A percentile compares a stretch with the other conserved stretches of the same genome.
These are phyloP conservation scores for Enteromius trimaculatus DNA, from an alignment of 2,797 vertebrate genomes.

Conservation along the genomic window DNA sequence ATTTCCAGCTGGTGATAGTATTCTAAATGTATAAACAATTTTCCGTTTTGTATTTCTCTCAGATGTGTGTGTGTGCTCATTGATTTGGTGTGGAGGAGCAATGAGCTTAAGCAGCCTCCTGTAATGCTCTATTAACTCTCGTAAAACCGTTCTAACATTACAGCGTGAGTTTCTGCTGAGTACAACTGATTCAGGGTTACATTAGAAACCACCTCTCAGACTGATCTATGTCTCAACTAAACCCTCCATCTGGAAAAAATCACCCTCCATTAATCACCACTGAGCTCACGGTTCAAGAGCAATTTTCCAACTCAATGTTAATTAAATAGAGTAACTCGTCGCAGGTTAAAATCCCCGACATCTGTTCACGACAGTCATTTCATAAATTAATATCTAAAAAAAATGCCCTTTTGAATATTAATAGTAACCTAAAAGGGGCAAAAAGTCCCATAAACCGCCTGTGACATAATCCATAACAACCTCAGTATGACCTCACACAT, in stretches of 20 bases:
- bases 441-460: slow-evolving; percentile 5
- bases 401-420: slow-evolving; percentile 5
- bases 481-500: slow-evolving; percentile 20
- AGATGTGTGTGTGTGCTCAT: neutral
- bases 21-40: neutral
- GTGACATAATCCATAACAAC: slow-evolving; percentile 40
- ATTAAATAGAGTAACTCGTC: slow-evolving; percentile 47
- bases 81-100: slow-evolving; percentile 4
- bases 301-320: slow-evolving; percentile 52
- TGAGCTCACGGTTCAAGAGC: slow-evolving; percentile 50
- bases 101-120: slow-evolving; percentile 4
- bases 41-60: neutral
- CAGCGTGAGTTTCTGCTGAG: slow-evolving; percentile 60
- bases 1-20: neutral
- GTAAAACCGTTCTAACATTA: slow-evolving; percentile 5
- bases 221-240: slow-evolving; percentile 61
- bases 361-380: slow-evolving; percentile 38
- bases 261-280: slow-evolving; percentile 47
- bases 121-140: slow-evolving; percentile 2
- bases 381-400: neutral
- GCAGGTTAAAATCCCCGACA: slow-evolving; percentile 35
- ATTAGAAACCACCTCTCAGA: slow-evolving; percentile 55
- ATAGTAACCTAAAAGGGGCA: slow-evolving; percentile 29
- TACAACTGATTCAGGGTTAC: slow-evolving; percentile 59
- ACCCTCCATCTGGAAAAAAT: slow-evolving; percentile 52